A percentile compares a stretch with the other conserved stretches of the same genome.
These are phyloP conservation scores for Orbicella faveolata DNA, from an alignment of 64 coral and sea anemone genomes.

Conservation along the genomic window DNA sequence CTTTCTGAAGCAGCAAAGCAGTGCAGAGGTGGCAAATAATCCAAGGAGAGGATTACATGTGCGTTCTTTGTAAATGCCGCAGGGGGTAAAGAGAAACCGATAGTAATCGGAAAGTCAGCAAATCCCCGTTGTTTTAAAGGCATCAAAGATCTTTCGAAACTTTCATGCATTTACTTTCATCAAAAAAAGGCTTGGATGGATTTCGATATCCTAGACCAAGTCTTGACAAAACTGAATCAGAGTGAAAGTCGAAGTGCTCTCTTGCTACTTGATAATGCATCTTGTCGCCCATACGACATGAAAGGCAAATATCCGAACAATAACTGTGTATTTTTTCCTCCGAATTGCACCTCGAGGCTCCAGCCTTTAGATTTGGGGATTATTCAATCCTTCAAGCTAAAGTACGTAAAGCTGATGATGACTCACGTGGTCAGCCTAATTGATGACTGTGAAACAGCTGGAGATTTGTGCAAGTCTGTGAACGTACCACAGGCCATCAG, in stretches of 20 bases:
- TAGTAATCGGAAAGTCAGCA: conserved; percentile 59
- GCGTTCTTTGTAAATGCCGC: conserved; percentile 54
- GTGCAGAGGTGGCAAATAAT: conserved; percentile 33
- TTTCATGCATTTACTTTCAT: conserved; percentile 53
- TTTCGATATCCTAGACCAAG: conserved; percentile 56
- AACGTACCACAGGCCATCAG: conserved; percentile 70
- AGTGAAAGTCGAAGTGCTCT: conserved; percentile 53
- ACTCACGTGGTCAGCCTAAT: conserved; percentile 67
- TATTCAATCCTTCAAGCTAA: conserved; percentile 73
- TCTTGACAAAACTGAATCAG: conserved; percentile 42
- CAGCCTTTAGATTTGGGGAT: conserved; percentile 61
- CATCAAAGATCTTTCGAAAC: conserved; percentile 45
- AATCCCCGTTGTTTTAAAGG: conserved; percentile 55
- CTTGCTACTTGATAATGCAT: conserved; percentile 60
- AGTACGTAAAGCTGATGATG: conserved; percentile 66
- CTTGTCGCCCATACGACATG: conserved; percentile 57
- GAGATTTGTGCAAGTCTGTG: conserved; percentile 69
- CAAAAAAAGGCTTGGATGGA: conserved; percentile 65
- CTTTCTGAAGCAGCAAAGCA: not conserved
- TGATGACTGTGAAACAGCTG: conserved; percentile 62
- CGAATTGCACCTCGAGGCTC: too few species aligned
- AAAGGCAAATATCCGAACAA: conserved; percentile 58
- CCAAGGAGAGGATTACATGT: conserved; percentile 57
- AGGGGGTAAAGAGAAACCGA: conserved; percentile 52
- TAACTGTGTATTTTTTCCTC: conserved; percentile 56